Conservation (phyloP, 2,113 vertebrate species). For the Cyanocitta stelleri region DNA sequence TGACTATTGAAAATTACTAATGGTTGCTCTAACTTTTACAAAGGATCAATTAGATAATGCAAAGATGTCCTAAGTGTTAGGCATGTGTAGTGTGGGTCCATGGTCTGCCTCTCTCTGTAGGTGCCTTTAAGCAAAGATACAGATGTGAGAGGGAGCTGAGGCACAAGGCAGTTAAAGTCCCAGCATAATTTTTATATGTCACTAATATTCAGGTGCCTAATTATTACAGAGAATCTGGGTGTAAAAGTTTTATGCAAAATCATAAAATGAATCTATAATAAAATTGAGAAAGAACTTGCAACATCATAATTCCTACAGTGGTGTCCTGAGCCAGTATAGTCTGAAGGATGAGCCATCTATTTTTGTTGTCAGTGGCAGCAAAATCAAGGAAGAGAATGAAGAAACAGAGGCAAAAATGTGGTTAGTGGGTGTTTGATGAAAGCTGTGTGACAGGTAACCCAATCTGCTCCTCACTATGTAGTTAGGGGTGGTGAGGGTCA, state of each 20-base stretch:
- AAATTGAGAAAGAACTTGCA: background rate
- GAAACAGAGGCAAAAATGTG: background rate
- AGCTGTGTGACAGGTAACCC: background rate
- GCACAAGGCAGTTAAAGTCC: background rate
- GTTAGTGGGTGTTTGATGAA: background rate
- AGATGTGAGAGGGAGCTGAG: background rate
- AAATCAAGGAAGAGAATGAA: background rate
- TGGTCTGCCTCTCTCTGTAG: background rate
- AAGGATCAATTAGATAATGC: background rate
- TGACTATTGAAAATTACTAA: background rate
- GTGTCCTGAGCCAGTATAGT: background rate
- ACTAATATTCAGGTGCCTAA: background rate
- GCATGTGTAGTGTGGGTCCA: fast-evolving
- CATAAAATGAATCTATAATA: background rate
- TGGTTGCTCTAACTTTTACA: background rate
- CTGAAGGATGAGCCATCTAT: background rate
- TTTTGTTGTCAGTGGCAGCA: background rate
- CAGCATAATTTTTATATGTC: background rate
- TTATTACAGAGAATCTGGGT: background rate
- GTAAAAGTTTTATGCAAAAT: background rate
- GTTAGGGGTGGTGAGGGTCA: background rate
- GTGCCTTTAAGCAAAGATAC: background rate
- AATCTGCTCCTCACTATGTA: background rate
- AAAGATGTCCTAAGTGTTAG: background rate
- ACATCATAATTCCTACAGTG: background rate